Evolutionary conservation across 1,140 invertebrate species (phyloP).

Genomic region (Rhagoletis zephyria): DNA sequence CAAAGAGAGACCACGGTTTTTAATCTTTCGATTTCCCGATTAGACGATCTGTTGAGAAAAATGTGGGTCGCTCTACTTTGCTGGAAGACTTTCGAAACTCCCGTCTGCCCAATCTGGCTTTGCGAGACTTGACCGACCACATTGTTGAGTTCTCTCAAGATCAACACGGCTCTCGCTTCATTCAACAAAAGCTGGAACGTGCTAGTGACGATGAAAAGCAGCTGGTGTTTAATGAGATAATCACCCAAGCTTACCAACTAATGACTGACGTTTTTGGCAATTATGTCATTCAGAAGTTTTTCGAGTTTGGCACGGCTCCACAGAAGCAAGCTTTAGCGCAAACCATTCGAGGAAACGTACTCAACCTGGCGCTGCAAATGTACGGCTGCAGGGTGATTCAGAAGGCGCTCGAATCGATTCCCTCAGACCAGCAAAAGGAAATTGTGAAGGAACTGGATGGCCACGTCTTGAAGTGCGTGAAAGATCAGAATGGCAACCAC

Average conservation of each 20-base stretch:
- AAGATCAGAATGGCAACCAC: conserved; percentile 99
- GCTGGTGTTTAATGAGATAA: conserved; percentile 98
- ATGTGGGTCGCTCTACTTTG: too few relatives aligned
- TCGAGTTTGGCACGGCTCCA: conserved; percentile 99
- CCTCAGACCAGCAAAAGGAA: conserved; percentile 96
- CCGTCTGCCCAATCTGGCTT: conserved; percentile 92
- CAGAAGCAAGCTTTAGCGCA: conserved; percentile 96
- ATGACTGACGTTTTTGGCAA: conserved; percentile 99
- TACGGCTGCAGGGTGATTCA: conserved; percentile 99
- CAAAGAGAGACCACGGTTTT: too few relatives aligned
- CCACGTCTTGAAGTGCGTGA: conserved; percentile 98
- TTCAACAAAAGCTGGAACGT: conserved; percentile 98
- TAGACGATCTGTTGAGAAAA: too few relatives aligned
- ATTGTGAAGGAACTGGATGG: conserved; percentile 97
- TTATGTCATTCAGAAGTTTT: conserved; percentile 99
- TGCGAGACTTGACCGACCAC: conserved; percentile 92
- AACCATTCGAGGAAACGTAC: conserved; percentile 93
- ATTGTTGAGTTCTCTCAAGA: conserved; percentile 99
- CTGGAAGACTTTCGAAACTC: conserved; percentile 94
- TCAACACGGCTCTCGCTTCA: conserved; percentile 99
- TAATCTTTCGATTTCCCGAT: too few relatives aligned
- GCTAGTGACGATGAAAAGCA: conserved; percentile 96
- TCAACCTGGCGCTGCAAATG: conserved; percentile 98
- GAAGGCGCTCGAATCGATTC: conserved; percentile 99
- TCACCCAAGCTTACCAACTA: conserved; percentile 92